Percentiles rank a stretch among this genome's conserved stretches.
Conservation (phyloP, 2,888 invertebrate species). For the Myopa tessellatipennis region DNA sequence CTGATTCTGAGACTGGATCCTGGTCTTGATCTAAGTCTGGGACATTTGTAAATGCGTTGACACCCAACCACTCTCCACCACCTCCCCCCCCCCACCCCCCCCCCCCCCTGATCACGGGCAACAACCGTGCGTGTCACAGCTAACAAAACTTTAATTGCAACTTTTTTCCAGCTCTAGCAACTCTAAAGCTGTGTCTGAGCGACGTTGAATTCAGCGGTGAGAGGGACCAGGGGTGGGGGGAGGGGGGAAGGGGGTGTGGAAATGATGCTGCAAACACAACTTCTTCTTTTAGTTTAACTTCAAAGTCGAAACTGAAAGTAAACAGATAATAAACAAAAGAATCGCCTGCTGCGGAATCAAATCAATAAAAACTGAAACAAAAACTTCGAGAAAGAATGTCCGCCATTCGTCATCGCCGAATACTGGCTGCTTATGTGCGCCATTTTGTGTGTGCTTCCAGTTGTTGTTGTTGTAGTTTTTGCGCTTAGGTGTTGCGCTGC, state of each 20-base stretch:
- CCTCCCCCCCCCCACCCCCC: too few species aligned
- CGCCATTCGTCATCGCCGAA: conserved; percentile 4
- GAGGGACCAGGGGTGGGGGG: too few species aligned
- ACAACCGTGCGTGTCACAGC: neutral
- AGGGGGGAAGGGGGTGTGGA: too few species aligned
- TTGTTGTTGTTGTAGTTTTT: neutral
- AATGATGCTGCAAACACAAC: neutral
- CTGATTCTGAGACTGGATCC: too few species aligned
- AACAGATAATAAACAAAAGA: neutral
- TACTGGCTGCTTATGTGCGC: neutral
- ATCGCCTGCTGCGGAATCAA: neutral
- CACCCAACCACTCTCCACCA: too few species aligned
- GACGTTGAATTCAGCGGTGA: too few species aligned
- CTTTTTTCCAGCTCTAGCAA: neutral
- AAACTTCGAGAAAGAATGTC: neutral
- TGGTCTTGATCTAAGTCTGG: too few species aligned
- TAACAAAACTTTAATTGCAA: neutral
- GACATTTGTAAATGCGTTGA: too few species aligned
- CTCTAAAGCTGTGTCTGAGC: too few species aligned
- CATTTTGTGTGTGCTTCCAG: neutral
- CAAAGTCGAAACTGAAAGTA: neutral
- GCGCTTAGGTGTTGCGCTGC: neutral
- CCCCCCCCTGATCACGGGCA: too few species aligned
- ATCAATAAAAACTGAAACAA: neutral
- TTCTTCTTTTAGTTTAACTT: neutral